These are phyloP conservation scores for Perdita meconis DNA, from an alignment of 2,888 invertebrate species.

Conservation along the genomic window DNA sequence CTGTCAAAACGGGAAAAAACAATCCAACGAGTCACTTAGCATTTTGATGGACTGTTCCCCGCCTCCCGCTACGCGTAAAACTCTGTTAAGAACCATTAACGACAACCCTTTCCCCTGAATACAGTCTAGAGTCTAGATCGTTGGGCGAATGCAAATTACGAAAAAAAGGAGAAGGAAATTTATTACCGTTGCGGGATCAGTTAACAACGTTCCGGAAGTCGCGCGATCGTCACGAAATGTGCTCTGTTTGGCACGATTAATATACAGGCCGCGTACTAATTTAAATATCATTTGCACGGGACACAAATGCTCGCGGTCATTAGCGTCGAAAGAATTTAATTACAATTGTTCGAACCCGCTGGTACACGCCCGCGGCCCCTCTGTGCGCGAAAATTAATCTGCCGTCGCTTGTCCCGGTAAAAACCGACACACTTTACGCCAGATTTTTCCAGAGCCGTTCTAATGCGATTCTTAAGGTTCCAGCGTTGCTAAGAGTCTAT, in stretches of 20 bases:
- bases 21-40: not conserved
- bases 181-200: conserved; percentile 55
- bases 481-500: conserved; percentile 22
- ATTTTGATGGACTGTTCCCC: conserved; percentile 8
- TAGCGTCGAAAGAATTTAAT: conserved; percentile 70
- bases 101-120: not conserved
- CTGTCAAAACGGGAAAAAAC: not conserved
- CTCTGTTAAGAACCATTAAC: conserved; percentile 14
- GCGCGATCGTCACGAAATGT: conserved; percentile 55
- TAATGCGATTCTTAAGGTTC: conserved; percentile 34
- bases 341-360: conserved; percentile 59
- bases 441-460: conserved; percentile 22
- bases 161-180: conserved; percentile 25
- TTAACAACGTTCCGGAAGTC: conserved; percentile 51
- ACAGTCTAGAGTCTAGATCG: conserved; percentile 2
- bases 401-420: conserved; percentile 17
- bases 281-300: conserved; percentile 69
- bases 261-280: conserved; percentile 67
- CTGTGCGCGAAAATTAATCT: conserved; percentile 56
- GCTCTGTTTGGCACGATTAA: conserved; percentile 58
- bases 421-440: conserved; percentile 18
- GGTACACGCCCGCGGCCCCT: not conserved
- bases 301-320: conserved; percentile 64
- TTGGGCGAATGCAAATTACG: conserved; percentile 26
- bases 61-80: not conserved